phyloP scores from a whole-genome alignment of 1,140 invertebrate species.

The Triops cancriformis region DNA sequence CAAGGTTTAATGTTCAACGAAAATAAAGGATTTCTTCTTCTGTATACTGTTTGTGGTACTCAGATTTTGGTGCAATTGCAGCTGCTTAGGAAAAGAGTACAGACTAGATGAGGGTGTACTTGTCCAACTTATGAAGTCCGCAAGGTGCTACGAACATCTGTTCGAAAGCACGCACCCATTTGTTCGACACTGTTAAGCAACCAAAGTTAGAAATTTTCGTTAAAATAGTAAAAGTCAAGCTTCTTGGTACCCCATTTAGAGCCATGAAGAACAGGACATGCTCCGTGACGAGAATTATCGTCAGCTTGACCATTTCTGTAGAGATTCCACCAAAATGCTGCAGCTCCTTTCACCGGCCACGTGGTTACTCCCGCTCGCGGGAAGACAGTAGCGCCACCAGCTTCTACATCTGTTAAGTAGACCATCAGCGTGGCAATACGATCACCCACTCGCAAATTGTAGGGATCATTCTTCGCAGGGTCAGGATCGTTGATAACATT shows the following conservation, averaged over 20 bases:
- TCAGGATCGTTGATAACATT: slow-evolving; percentile 40
- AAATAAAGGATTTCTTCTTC: not conserved
- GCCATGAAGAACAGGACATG: slow-evolving; percentile 46
- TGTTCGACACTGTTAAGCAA: slow-evolving; percentile 35
- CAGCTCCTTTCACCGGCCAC: slow-evolving; percentile 39
- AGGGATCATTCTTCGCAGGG: slow-evolving; percentile 34
- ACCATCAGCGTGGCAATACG: slow-evolving; percentile 49
- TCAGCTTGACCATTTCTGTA: slow-evolving; percentile 41
- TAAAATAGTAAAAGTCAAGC: slow-evolving; percentile 16
- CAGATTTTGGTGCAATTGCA: not conserved
- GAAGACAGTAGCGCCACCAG: slow-evolving; percentile 44
- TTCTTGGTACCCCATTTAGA: slow-evolving; percentile 43
- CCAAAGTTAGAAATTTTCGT: too few species aligned
- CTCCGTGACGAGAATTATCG: slow-evolving; percentile 43
- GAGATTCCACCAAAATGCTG: slow-evolving; percentile 47
- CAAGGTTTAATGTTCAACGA: not conserved
- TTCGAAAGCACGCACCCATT: slow-evolving; percentile 37
- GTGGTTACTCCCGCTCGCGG: slow-evolving; percentile 39
- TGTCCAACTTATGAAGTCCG: slow-evolving; percentile 34
- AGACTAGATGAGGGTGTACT: slow-evolving; percentile 25
- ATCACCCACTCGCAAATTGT: slow-evolving; percentile 43
- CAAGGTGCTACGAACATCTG: slow-evolving; percentile 35
- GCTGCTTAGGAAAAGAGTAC: not conserved
- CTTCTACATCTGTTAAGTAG: slow-evolving; percentile 45
- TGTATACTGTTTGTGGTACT: not conserved